phyloP scores from a whole-genome alignment of 2,797 vertebrate species.

The Hoplostethus atlanticus region DNA sequence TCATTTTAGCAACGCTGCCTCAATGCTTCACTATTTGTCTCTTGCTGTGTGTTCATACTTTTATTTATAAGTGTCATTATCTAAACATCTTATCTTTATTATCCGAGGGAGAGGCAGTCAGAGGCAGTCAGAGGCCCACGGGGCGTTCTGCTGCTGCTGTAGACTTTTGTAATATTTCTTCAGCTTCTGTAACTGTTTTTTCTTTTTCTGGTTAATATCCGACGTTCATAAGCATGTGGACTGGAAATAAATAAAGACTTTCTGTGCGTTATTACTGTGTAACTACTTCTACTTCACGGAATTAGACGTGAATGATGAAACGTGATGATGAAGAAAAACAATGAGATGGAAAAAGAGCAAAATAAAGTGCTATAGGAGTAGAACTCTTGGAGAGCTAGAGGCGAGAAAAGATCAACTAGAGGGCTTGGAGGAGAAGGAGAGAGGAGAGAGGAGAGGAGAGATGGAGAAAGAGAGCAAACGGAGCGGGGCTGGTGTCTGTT shows the following conservation, averaged over 20 bases:
- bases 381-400: constrained; percentile 47
- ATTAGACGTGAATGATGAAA: constrained; percentile 3
- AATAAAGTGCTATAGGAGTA: constrained; percentile 6
- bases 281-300: background rate
- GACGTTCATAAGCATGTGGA: background rate
- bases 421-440: constrained; percentile 51
- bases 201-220: background rate
- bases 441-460: constrained; percentile 6
- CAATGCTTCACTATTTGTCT: constrained; percentile 40
- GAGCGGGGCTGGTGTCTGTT: constrained; percentile 81
- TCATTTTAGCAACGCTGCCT: constrained; percentile 49
- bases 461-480: constrained; percentile 62
- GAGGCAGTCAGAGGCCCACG: constrained; percentile 4
- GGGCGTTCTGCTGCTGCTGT: constrained; percentile 47
- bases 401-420: constrained; percentile 63
- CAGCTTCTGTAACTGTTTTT: constrained; percentile 17
- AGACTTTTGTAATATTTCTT: constrained; percentile 17
- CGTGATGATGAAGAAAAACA: constrained; percentile 8
- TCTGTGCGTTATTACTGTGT: constrained; percentile 1
- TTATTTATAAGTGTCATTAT: constrained; percentile 61
- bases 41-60: constrained; percentile 33
- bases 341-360: background rate
- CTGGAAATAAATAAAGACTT: background rate
- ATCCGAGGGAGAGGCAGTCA: constrained; percentile 25
- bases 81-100: constrained; percentile 62